Base-by-base conservation (phyloP, 2,113 vertebrate genomes). In the Junco hyemalis region DNA sequence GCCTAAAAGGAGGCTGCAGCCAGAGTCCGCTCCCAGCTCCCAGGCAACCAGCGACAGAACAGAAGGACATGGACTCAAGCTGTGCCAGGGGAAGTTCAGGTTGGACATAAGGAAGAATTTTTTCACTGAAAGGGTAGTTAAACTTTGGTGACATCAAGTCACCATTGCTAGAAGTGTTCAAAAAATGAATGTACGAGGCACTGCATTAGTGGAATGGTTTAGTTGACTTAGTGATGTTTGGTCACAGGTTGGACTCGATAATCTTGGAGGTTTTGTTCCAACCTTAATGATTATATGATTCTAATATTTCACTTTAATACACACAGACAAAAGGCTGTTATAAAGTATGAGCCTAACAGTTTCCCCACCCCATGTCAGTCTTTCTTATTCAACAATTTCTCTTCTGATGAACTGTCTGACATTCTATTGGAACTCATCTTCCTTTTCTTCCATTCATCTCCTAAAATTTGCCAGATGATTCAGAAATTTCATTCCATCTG, bases 391-490 rank as follows among this genome's bases (percentile, higher is more conserved):
- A n/a, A 35, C 15, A 50, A 73, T 54, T 88, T 61, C 12, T 85
- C 11, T 88, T 50, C 48, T 66, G 65, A 70, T 88, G 35, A 88
- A 86, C 26, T 63, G 24, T 57, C 59, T 60, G 44, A 70, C 38
- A 83, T 78, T 88, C 90, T 57, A 50, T 88, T 86, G 24, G 36
- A 61, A 54, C 13, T 57, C 31, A 87, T 40, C n/a, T 73, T 72
- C 48, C 12, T 89, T 76, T 90, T 64, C 54, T 90, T 90, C 50
- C 20, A 88, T 54, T 10, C 51, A 76, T 53, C 40, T 79, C 66
- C 59, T 91, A 70, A 87, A 92, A 72, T 71, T 54, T 82, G 31
- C n/a, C 45, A 69, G 21, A 95, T 86, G 66, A 95, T 57, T 80
- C 54, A 91, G 45, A 81, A 87, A 82, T 82, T 90, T 85, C 33